phyloP scores from a whole-genome alignment of 1,140 invertebrate species.

The Cydia strobilella region DNA sequence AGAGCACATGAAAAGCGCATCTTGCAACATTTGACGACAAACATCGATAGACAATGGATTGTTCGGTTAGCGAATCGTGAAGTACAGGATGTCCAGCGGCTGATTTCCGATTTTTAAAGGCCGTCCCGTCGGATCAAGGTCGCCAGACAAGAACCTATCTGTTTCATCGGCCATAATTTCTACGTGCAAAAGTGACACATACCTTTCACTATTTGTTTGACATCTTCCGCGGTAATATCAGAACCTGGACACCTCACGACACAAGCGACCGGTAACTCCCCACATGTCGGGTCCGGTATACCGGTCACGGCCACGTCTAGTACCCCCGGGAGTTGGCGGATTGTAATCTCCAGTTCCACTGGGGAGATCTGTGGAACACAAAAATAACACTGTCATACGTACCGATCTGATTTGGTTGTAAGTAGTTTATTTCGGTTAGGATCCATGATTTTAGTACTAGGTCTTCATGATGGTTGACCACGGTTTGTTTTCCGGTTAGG shows the following conservation, averaged over 20 bases:
- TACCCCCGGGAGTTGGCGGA: slow-evolving; percentile 82
- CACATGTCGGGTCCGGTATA: slow-evolving; percentile 77
- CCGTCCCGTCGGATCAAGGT: neutral
- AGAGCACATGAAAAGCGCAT: slow-evolving; percentile 47
- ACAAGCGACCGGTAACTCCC: slow-evolving; percentile 84
- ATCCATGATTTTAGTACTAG: no score
- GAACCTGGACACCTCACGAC: slow-evolving; percentile 73
- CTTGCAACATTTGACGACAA: slow-evolving; percentile 66
- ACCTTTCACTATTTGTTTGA: slow-evolving; percentile 56
- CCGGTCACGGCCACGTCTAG: slow-evolving; percentile 84
- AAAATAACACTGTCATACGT: no score
- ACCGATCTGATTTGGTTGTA: no score
- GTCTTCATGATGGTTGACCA: no score
- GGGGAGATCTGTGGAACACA: slow-evolving; percentile 53
- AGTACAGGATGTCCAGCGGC: slow-evolving; percentile 35
- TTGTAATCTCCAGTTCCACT: slow-evolving; percentile 82
- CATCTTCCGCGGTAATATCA: slow-evolving; percentile 65
- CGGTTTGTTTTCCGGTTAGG: no score
- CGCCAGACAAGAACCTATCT: neutral
- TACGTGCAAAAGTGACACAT: neutral
- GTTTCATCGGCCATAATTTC: neutral
- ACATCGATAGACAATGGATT: slow-evolving; percentile 73
- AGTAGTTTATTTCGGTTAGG: no score
- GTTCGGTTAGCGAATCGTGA: slow-evolving; percentile 65
- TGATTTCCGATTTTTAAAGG: no score